These are phyloP conservation scores for Threskiornis aethiopicus DNA, from an alignment of 2,797 vertebrate genomes.

Conservation along the genomic window DNA sequence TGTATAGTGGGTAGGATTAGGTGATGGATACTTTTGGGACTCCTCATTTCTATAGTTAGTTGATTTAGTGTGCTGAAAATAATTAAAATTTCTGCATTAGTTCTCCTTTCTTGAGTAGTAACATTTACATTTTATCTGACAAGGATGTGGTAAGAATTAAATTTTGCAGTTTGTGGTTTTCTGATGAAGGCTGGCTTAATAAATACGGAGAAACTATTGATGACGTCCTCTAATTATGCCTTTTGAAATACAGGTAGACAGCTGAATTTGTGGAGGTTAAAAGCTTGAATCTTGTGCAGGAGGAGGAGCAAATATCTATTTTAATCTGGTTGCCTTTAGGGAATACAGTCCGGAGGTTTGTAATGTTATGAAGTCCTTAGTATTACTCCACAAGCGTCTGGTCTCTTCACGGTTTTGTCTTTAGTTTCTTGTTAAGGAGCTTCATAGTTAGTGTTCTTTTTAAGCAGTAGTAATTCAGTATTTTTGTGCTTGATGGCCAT, in stretches of 20 bases:
- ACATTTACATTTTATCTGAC: neutral
- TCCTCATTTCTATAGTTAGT: neutral
- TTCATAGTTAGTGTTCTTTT: neutral
- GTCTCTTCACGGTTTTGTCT: neutral
- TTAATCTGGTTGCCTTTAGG: neutral
- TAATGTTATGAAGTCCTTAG: neutral
- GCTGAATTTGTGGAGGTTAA: neutral
- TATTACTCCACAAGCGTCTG: neutral
- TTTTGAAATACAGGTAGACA: neutral
- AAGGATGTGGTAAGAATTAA: neutral
- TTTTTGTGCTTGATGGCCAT: neutral
- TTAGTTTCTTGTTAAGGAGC: neutral
- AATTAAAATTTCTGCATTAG: neutral
- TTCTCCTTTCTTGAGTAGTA: neutral
- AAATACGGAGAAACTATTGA: neutral
- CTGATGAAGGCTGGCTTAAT: neutral
- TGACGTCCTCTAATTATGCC: neutral
- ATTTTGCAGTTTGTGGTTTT: conserved; percentile 6
- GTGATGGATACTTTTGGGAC: neutral
- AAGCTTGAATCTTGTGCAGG: neutral
- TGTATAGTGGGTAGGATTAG: neutral
- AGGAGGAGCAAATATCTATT: neutral
- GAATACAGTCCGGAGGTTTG: neutral
- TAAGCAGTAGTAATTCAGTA: neutral
- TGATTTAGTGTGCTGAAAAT: neutral